A percentile compares a stretch with the other conserved stretches of the same genome.
Evolutionary conservation across 2,113 vertebrate species (phyloP).

Genomic region (Hymenochirus boettgeri): DNA sequence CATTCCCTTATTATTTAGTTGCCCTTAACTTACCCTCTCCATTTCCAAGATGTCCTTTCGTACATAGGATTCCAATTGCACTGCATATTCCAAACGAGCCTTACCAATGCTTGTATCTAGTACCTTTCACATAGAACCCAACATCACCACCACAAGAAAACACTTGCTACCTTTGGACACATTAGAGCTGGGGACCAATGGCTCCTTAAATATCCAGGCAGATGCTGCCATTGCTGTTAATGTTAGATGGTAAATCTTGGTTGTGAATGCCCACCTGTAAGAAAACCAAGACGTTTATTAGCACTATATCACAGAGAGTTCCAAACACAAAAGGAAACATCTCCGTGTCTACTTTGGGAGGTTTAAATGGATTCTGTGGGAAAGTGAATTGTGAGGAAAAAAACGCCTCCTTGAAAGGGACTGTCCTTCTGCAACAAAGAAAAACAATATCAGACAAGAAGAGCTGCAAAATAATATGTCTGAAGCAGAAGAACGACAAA

Average conservation of each 20-base stretch:
- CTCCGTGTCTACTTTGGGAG: conserved; percentile 87
- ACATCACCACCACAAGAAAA: not conserved
- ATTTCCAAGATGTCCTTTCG: too few species aligned
- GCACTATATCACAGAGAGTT: not conserved
- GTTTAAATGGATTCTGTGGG: conserved; percentile 99
- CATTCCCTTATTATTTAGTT: too few species aligned
- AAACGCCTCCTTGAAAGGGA: conserved; percentile 98
- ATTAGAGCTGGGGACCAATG: conserved; percentile 94
- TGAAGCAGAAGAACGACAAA: not conserved
- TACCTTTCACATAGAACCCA: too few species aligned
- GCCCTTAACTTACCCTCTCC: too few species aligned
- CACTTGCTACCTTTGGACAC: conserved; percentile 86
- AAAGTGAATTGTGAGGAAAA: conserved; percentile 99
- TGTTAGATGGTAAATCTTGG: conserved; percentile 96
- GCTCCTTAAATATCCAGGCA: conserved; percentile 93
- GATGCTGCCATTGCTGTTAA: conserved; percentile 95
- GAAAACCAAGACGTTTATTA: not conserved
- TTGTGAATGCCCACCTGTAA: conserved; percentile 86
- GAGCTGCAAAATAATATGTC: not conserved
- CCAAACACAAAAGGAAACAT: conserved; percentile 24
- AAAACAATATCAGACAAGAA: not conserved
- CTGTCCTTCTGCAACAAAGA: conserved; percentile 85
- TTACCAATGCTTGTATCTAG: too few species aligned
- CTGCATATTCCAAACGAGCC: too few species aligned
- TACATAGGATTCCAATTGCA: too few species aligned